Conservation (phyloP, 2,888 invertebrate species). For the Tipula lateralis region DNA sequence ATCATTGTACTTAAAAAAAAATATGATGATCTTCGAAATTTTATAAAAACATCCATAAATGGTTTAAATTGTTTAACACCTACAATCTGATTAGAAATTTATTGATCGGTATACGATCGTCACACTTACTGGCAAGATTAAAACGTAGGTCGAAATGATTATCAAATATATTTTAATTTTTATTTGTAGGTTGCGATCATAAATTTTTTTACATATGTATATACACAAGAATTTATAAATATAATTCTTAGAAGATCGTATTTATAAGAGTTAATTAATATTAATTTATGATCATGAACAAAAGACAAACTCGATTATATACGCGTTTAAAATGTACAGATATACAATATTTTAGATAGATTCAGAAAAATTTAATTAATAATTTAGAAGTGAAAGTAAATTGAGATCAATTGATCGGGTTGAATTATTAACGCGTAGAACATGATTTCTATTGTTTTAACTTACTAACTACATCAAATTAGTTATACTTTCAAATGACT, state of each 20-base stretch:
- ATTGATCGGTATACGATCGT: background rate
- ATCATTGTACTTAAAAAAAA: background rate
- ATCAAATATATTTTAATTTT: background rate
- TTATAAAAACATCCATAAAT: background rate
- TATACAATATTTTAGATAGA: background rate
- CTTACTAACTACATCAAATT: background rate
- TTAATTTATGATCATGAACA: background rate
- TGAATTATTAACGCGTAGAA: background rate
- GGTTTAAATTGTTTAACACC: background rate
- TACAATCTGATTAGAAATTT: background rate
- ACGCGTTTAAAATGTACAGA: background rate
- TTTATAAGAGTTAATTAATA: background rate
- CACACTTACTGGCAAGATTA: background rate
- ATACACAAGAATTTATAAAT: background rate
- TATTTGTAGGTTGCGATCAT: background rate
- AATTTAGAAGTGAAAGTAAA: constrained; percentile 24
- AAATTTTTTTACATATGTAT: background rate
- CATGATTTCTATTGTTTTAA: background rate
- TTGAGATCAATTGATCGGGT: constrained; percentile 1
- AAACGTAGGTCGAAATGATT: background rate
- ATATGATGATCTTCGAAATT: background rate
- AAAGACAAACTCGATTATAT: background rate
- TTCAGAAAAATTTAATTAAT: background rate
- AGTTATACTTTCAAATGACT: background rate
- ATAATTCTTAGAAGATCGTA: background rate